Evolutionary conservation across 2,888 invertebrate genomes (phyloP).

Genomic region (Calliphora vomitoria): DNA sequence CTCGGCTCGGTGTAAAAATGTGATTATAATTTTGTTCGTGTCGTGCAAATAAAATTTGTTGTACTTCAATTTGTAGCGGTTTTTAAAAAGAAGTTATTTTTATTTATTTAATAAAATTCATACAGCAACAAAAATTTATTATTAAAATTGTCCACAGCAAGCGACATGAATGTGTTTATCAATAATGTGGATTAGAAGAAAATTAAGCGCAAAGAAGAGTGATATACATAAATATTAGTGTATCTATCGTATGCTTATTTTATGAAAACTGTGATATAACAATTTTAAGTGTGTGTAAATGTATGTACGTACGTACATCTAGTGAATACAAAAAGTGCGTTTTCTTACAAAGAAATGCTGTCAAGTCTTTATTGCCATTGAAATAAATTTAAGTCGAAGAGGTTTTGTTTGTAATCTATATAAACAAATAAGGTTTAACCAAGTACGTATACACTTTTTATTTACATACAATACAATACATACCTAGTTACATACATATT

Average conservation of each 20-base stretch:
- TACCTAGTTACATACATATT: not conserved
- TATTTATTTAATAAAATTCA: conserved; percentile 43
- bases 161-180: not conserved
- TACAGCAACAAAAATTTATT: not conserved
- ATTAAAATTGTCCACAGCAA: not conserved
- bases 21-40: conserved; percentile 47
- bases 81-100: conserved; percentile 41
- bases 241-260: conserved; percentile 24
- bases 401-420: not conserved
- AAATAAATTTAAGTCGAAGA: conserved; percentile 12
- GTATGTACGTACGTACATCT: conserved; percentile 7
- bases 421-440: conserved; percentile 31
- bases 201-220: not conserved
- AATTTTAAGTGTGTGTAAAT: conserved; percentile 49
- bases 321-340: conserved; percentile 48
- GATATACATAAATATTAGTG: not conserved
- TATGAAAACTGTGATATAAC: conserved; percentile 72
- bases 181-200: conserved; percentile 22
- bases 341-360: conserved; percentile 8
- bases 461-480: not conserved
- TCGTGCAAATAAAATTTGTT: conserved; percentile 50
- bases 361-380: not conserved
- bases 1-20: conserved; percentile 69
- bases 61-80: conserved; percentile 69
- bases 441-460: conserved; percentile 44